Evolutionary conservation across 2,888 invertebrate species (phyloP), one percentile per base, ranked within the genome.

Genomic region (Dicycla oo): DNA sequence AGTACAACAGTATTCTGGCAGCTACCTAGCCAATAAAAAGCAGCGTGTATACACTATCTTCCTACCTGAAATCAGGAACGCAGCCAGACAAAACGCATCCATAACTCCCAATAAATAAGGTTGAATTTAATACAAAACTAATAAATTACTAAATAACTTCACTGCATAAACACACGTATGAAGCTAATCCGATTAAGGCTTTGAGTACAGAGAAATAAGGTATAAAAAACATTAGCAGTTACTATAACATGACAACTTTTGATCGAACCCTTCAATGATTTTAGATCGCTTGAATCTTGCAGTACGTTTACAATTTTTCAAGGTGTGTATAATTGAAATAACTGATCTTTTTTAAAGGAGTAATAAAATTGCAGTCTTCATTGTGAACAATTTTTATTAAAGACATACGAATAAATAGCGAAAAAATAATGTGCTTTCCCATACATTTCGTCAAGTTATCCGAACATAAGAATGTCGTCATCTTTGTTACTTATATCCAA

Each of bases 131-230:
- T 56, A 74, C 54, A 57, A 56, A 57, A 56, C 54, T 11, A 47
- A 47, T 43, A 43, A 56, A 53, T 54, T 1, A 56, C 26, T 40
- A 6, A 49, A 40, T 11, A n/a, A 47, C 34, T 38, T 49, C 47
- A 45, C 30, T 53, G 15, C 30, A 43, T 15, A 60, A 63, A 51
- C n/a, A 23, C 62, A 43, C 45, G 30, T 34, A 13, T 18, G 18
- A 0, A 6, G 8, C 15, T 20, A 49, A 26, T 5, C 40, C 0
- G 56, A 53, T 64, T 57, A 45, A n/a, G 30, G 65, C 60, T 75
- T 51, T 75, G 45, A 34, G 2, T 10, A 10, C 23, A 40, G 60
- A 63, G 53, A 63, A 80, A 80, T 77, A 80, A 80, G 75, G 58
- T 63, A 11, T 60, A 74, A 77, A 77, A 80, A 67, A 79, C 18